phyloP scores from a whole-genome alignment of 2,888 invertebrate species.

The Pristionchus exspectatus region DNA sequence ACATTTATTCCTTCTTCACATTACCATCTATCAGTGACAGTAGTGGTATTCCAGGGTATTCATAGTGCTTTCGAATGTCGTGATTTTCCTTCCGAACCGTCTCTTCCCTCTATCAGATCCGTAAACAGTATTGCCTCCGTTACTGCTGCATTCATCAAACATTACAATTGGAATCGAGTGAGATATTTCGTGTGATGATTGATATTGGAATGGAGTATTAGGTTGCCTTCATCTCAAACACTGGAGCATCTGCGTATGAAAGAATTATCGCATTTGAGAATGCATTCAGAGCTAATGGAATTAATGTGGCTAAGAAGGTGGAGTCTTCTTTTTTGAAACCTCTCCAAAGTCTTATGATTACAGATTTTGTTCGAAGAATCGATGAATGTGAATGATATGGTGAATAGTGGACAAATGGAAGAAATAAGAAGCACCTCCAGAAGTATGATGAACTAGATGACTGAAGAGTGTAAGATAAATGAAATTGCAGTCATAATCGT shows the following conservation, averaged over 20 bases:
- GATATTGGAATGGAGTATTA: background rate
- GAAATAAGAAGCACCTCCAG: constrained; percentile 63
- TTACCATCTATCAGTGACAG: background rate
- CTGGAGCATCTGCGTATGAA: constrained; percentile 64
- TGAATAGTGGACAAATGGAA: constrained; percentile 61
- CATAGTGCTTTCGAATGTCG: background rate
- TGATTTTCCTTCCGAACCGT: background rate
- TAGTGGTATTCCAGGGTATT: constrained; percentile 61
- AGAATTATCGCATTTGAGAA: constrained; percentile 63
- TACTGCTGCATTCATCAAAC: constrained; percentile 62
- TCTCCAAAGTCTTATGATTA: background rate
- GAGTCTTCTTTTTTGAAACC: no score
- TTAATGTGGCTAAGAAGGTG: constrained; percentile 60
- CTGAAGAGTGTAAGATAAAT: background rate
- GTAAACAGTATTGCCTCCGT: constrained; percentile 61
- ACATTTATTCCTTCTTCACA: background rate
- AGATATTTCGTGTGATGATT: background rate
- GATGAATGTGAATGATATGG: constrained; percentile 61
- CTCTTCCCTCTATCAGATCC: constrained; percentile 57
- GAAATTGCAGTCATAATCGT: constrained; percentile 62
- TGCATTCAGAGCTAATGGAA: constrained; percentile 57
- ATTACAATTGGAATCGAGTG: constrained; percentile 61
- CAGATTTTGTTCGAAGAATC: constrained; percentile 64
- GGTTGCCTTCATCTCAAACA: constrained; percentile 65
- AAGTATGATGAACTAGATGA: constrained; percentile 56